Evolutionary conservation across 2,888 invertebrate species (phyloP).

Genomic region (Chirona hameri): DNA sequence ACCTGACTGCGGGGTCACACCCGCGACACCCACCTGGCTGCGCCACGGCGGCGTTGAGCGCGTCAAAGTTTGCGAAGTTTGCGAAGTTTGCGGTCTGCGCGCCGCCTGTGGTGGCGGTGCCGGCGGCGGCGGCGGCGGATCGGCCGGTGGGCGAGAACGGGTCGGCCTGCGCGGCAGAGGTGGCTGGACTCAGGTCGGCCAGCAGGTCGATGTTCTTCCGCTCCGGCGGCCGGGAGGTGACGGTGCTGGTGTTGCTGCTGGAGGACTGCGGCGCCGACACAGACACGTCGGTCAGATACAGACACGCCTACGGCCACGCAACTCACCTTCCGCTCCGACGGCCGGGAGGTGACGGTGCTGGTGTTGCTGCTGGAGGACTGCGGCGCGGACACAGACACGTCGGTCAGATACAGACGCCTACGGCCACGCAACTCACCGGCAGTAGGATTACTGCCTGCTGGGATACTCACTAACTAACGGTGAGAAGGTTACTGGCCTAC

Average conservation of each 20-base stretch:
- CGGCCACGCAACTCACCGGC: too few species aligned
- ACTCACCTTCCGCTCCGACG: conserved; percentile 36
- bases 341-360: background rate
- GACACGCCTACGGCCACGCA: too few species aligned
- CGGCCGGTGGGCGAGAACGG: conserved; percentile 37
- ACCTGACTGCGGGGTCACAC: background rate
- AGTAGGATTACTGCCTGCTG: too few species aligned
- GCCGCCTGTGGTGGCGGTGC: too few species aligned
- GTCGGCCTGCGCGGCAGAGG: conserved; percentile 31
- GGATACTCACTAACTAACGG: too few species aligned
- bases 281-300: too few species aligned
- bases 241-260: background rate
- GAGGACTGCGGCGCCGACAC: too few species aligned
- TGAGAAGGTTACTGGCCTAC: too few species aligned
- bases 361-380: background rate
- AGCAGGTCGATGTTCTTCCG: conserved; percentile 34
- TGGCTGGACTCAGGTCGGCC: background rate
- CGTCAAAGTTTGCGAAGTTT: conserved; percentile 46
- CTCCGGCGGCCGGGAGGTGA: background rate
- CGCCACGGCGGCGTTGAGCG: conserved; percentile 33
- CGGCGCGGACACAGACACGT: too few species aligned
- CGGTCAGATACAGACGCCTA: too few species aligned
- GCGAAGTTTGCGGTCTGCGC: conserved; percentile 45
- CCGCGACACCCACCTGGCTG: background rate
- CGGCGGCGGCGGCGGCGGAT: background rate